Conservation (phyloP, 2,797 vertebrate species). For the Coranthus polyacanthus region DNA sequence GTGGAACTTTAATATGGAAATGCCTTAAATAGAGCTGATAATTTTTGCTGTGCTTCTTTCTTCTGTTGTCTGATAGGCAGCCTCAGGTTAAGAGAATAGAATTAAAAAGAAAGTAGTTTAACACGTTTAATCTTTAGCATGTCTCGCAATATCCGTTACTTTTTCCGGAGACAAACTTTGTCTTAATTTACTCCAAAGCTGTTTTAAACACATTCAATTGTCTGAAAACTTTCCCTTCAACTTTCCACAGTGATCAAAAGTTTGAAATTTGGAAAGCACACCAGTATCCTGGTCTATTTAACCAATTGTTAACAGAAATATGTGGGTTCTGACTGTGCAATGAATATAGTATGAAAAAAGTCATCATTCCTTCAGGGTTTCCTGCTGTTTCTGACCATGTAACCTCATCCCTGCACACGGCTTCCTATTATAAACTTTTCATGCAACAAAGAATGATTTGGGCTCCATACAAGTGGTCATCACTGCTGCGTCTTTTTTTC, state of each 20-base stretch:
- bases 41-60: constrained; percentile 28
- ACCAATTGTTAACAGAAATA: constrained; percentile 16
- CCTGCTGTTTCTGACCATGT: constrained; percentile 56
- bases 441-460: constrained; percentile 36
- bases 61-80: constrained; percentile 46
- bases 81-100: constrained; percentile 29
- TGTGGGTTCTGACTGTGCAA: constrained; percentile 15
- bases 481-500: constrained; percentile 52
- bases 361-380: constrained; percentile 41
- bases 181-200: background rate
- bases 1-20: constrained; percentile 9
- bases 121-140: constrained; percentile 52
- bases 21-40: constrained; percentile 24
- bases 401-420: constrained; percentile 36
- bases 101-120: constrained; percentile 45
- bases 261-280: constrained; percentile 23
- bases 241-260: constrained; percentile 14
- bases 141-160: constrained; percentile 27
- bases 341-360: constrained; percentile 36
- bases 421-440: constrained; percentile 49
- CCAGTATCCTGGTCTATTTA: constrained; percentile 7
- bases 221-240: constrained; percentile 18
- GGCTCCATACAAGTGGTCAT: constrained; percentile 42
- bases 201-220: background rate
- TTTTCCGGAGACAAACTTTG: background rate